Evolutionary conservation across 2,888 invertebrate species (phyloP), one percentile per base, ranked within the genome.

Genomic region (Hypsopygia costalis): DNA sequence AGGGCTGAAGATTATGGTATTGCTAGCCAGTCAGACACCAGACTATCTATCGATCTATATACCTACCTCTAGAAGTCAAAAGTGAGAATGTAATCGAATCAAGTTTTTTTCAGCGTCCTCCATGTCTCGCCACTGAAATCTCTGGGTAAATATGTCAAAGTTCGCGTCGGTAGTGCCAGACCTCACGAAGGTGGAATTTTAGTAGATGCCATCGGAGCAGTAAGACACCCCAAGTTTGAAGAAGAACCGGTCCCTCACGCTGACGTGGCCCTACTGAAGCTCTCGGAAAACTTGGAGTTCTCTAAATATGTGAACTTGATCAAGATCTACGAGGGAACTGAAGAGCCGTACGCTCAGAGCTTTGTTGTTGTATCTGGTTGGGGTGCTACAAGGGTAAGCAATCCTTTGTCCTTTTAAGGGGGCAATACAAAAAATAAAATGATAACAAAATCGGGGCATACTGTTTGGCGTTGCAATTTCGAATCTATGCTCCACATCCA

Each of bases 171-270:
- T 1, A 81, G 80, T 36, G 36, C 67, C 0, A 54, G 55, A 0
- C 58, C 83, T 0, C 81, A 83, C 45, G 82, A 83, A 29, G 87
- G 83, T 0, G 87, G 87, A 0, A 48, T 43, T 0, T 54, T 87
- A 3, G 51, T 85, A 3, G 76, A 76, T 20, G 87, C 87, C 11
- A 62, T 52, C 0, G 86, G 87, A 0, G 87, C 85, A 0, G 75
- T 88, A 0, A 51, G 86, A 3, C 87, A 88, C 42, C 88, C 87
- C 37, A 87, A 86, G 61, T 88, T 83, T 44, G 88, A 88, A 35
- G 87, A 87, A 51, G 88, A 88, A 31, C 88, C 87, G 0, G 86
- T 85, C 0, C 87, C 88, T 0, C 87, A 88, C 16, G 86, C 86
- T 9, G 87, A 88, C 37, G 69, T 87, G 0, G 88, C 88, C 0